These are phyloP conservation scores for Engraulis encrasicolus DNA, from an alignment of 2,113 vertebrate genomes.

Conservation along the genomic window DNA sequence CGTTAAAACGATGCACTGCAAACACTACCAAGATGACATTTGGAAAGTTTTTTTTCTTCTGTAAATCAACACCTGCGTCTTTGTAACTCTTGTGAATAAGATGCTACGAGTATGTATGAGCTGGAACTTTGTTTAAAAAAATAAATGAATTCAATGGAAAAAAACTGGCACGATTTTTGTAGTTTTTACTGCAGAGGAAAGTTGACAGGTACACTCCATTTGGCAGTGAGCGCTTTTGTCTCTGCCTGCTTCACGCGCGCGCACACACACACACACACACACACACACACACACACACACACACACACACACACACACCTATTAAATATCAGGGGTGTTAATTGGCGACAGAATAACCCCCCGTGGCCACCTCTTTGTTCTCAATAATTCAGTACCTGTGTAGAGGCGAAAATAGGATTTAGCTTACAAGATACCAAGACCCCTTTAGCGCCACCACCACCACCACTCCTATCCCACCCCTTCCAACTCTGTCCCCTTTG, in stretches of 20 bases:
- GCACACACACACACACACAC: too few species aligned
- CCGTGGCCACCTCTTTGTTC: not conserved
- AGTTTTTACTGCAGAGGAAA: not conserved
- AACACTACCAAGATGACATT: not conserved
- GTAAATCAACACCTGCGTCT: not conserved
- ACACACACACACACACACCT: too few species aligned
- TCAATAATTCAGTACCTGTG: slow-evolving; percentile 2
- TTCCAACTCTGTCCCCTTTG: too few species aligned
- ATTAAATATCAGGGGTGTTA: slow-evolving; percentile 24
- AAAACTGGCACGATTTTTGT: too few species aligned
- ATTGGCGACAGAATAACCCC: slow-evolving; percentile 22
- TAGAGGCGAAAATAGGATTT: not conserved
- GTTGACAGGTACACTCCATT: not conserved
- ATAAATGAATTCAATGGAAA: too few species aligned
- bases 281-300: too few species aligned
- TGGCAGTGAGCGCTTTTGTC: not conserved
- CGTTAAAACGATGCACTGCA: too few species aligned
- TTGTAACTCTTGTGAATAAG: not conserved
- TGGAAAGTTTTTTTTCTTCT: not conserved
- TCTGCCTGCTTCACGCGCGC: not conserved
- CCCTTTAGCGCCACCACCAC: too few species aligned
- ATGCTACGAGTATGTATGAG: not conserved
- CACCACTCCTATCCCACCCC: too few species aligned
- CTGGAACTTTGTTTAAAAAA: not conserved
- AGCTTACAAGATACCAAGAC: not conserved